Evolutionary conservation across 1,140 invertebrate species (phyloP).

Genomic region (Daktulosphaira vitifoliae): DNA sequence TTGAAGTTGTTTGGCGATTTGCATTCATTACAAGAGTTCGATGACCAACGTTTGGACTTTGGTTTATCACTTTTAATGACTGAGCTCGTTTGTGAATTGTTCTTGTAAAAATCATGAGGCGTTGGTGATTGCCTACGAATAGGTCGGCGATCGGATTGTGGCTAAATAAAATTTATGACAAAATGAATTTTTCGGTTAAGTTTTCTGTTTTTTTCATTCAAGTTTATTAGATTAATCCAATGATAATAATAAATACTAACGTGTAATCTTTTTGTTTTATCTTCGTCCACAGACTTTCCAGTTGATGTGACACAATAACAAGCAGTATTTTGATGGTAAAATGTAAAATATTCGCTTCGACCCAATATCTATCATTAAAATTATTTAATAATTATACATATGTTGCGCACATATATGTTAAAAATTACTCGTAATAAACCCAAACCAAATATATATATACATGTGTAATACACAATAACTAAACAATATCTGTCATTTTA

Average conservation of each 20-base stretch:
- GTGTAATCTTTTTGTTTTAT: background rate
- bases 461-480: too few relatives aligned
- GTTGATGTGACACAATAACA: conserved; percentile 7
- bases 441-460: too few relatives aligned
- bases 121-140: conserved; percentile 16
- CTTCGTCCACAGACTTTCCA: background rate
- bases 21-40: conserved; percentile 13
- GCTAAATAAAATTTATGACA: too few relatives aligned
- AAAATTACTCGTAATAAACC: too few relatives aligned
- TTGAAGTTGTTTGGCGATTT: conserved; percentile 4
- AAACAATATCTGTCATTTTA: too few relatives aligned
- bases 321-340: conserved; percentile 1
- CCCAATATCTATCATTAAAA: conserved; percentile 18
- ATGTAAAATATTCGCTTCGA: conserved; percentile 15
- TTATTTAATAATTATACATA: background rate
- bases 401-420: too few relatives aligned
- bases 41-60: background rate
- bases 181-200: too few relatives aligned
- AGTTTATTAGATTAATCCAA: too few relatives aligned
- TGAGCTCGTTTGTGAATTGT: background rate
- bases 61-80: background rate
- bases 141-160: background rate
- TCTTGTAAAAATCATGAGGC: conserved; percentile 13
- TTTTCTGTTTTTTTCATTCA: too few relatives aligned
- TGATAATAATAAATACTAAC: conserved; percentile 23